Evolutionary conservation across 1,140 invertebrate genomes (phyloP).

Genomic region (Whitmania pigra): DNA sequence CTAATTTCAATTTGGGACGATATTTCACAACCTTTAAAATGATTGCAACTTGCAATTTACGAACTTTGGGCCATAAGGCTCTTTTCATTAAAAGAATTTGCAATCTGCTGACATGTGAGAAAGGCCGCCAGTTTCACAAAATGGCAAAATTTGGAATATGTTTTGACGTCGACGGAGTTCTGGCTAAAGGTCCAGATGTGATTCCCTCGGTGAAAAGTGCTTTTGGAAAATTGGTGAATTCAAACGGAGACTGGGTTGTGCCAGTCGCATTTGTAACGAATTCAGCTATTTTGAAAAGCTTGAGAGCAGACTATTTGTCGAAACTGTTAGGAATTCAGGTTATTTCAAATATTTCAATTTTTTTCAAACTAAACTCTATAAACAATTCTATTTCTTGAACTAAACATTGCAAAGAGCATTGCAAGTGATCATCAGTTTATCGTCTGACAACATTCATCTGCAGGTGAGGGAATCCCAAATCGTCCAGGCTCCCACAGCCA

Average conservation of each 20-base stretch:
- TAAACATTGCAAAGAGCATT: background rate
- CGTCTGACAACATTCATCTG: background rate
- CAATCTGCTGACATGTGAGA: background rate
- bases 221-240: conserved; percentile 48
- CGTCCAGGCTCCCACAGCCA: conserved; percentile 41
- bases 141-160: conserved; percentile 50
- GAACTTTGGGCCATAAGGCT: too few relatives aligned
- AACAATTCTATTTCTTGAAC: background rate
- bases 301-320: conserved; percentile 53
- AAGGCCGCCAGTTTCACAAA: conserved; percentile 1
- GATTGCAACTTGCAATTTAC: too few relatives aligned
- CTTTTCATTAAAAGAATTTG: too few relatives aligned
- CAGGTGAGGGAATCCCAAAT: conserved; percentile 37
- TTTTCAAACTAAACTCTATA: background rate
- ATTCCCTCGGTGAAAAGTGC: conserved; percentile 51
- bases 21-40: too few relatives aligned
- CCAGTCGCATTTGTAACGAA: conserved; percentile 61
- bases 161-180: conserved; percentile 62
- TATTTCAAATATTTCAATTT: conserved; percentile 22
- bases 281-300: conserved; percentile 50
- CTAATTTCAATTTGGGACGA: too few relatives aligned
- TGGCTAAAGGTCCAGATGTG: conserved; percentile 53
- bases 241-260: conserved; percentile 50
- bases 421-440: background rate
- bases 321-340: conserved; percentile 53